Base-by-base conservation (phyloP, 2,888 invertebrate species). In the Acronicta alni region DNA sequence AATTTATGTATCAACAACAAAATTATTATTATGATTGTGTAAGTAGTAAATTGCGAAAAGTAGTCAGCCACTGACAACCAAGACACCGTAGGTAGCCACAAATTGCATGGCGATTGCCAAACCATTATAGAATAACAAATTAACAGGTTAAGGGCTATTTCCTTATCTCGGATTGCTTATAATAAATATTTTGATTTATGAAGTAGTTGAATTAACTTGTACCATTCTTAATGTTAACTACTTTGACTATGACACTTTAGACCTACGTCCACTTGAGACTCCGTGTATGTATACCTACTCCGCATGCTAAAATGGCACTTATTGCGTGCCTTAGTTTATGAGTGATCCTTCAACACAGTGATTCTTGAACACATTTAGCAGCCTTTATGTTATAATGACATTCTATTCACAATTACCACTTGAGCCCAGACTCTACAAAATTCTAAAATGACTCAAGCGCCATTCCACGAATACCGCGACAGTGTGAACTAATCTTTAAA, bases 41-140 rank as follows among this genome's bases (percentile, higher is more conserved):
- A 72, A 72, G 39, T 30, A 15, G 49, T 56, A 51, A 66, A 62
- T 62, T 48, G 70, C 15, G 70, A 59, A 60, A 72, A 72, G 63
- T 68, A 57, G 44, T 56, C 52, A 57, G 57, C 45, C 44, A 58
- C 42, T 37, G 30, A 16, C 37, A 62, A 51, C 39, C 57, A 51
- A 52, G 57, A 38, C 47, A 30, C 41, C 47, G 67, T 72, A 59
- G 67, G 55, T 60, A 49, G 72, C 67, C 42, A 45, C 67, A 60
- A 71, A 66, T 68, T 68, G 60, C 72, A 52, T 20, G 7, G 42
- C 14, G 23, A 52, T 71, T 68, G 60, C 67, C 14, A 52, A 71
- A 68, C 48, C 39, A 65, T 57, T 66, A 51, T 57, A 64, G 57
- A 52, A 70, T 63, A 63, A 70, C 70, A 39, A 70, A 70, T 38